Conservation (phyloP, 2,113 vertebrate genomes). For the Melospiza georgiana region DNA sequence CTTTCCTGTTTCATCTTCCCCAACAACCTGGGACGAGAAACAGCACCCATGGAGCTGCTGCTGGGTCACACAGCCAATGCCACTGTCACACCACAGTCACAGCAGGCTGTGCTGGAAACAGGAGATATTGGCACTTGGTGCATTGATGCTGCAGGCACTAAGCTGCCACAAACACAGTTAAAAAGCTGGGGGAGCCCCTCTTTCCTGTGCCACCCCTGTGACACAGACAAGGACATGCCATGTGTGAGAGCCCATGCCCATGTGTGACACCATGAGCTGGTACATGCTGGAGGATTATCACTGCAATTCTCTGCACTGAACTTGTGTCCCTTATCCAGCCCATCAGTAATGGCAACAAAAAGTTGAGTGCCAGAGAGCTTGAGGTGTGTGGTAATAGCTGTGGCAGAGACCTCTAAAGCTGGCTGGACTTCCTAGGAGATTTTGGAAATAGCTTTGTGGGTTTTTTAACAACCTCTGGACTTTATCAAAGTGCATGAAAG, state of each 20-base stretch:
- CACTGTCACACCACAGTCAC: rapidly evolving
- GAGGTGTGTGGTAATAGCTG: background rate
- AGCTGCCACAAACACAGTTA: background rate
- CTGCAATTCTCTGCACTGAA: rapidly evolving
- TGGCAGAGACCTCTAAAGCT: background rate
- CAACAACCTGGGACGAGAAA: background rate
- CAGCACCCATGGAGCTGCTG: background rate
- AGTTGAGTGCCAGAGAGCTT: rapidly evolving
- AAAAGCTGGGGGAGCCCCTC: background rate
- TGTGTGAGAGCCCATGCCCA: rapidly evolving
- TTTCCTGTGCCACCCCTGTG: rapidly evolving
- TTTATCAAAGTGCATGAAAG: background rate
- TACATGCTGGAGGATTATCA: rapidly evolving
- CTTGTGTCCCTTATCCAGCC: rapidly evolving
- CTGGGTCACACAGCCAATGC: background rate
- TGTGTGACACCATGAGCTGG: background rate
- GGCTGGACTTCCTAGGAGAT: background rate
- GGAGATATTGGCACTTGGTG: rapidly evolving
- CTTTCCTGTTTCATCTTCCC: no score
- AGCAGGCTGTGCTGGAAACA: background rate
- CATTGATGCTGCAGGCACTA: background rate
- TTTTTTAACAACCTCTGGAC: background rate
- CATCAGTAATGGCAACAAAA: background rate
- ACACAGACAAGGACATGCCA: background rate
- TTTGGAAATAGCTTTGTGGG: background rate